Evolutionary conservation across 2,797 vertebrate genomes (phyloP).

Genomic region (Anolis apletophallus): DNA sequence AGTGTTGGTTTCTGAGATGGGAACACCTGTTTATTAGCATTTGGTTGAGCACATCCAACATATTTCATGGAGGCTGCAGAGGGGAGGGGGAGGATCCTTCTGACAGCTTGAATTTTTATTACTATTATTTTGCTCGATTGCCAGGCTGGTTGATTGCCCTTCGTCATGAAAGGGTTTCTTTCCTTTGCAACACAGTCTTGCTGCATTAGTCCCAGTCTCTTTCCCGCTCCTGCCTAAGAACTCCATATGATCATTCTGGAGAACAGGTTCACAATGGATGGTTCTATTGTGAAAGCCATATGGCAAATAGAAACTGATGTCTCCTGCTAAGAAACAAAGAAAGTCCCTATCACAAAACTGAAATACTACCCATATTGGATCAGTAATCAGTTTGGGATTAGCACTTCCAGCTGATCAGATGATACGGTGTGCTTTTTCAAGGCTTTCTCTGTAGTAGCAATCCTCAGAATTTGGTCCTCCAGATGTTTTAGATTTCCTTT

Average conservation of each 20-base stretch:
- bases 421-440: background rate
- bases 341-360: constrained; percentile 51
- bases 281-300: constrained; percentile 61
- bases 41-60: constrained; percentile 39
- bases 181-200: constrained; percentile 38
- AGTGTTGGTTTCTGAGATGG: constrained; percentile 36
- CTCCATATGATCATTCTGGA: constrained; percentile 49
- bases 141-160: background rate
- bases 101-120: constrained; percentile 5
- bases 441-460: background rate
- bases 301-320: constrained; percentile 66
- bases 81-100: background rate
- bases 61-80: constrained; percentile 31
- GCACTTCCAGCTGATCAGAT: constrained; percentile 37
- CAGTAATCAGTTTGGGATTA: constrained; percentile 17
- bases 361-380: constrained; percentile 41
- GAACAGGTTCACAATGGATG: constrained; percentile 67
- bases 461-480: too few species aligned
- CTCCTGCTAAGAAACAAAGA: constrained; percentile 58
- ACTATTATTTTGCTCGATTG: background rate
- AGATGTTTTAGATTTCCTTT: too few species aligned
- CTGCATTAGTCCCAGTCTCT: constrained; percentile 19
- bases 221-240: background rate
- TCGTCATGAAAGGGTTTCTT: background rate
- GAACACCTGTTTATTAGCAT: constrained; percentile 43